Base-by-base conservation (phyloP, 1,140 invertebrate genomes). In the Ooceraea biroi region DNA sequence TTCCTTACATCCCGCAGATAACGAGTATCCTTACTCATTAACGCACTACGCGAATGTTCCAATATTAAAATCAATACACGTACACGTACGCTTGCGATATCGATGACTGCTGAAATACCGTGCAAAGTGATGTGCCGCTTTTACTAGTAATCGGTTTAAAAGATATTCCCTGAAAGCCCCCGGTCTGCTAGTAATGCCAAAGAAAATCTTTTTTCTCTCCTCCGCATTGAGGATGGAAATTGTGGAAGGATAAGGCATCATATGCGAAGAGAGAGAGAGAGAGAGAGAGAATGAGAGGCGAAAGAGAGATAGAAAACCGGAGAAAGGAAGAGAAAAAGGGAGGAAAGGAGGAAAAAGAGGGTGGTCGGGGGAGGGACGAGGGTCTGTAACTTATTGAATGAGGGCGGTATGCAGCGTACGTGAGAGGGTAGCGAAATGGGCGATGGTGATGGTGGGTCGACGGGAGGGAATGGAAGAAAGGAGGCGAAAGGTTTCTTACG, bases 401-500 rank as follows among this genome's bases (percentile, higher is more conserved):
- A 63, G 36, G n/a, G 30, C 76, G 48, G 46, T 69, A 72, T 46
- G 84, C 60, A 72, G 44, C 12, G 14, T 17, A 12, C 50, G 36
- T 41, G 30, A 76, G 25, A 84, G 57, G 66, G 46, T 71, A 72
- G 50, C 30, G 44, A 25, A 48, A 80, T 71, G 68, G 80, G 72
- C 46, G 44, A 30, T 36, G 71, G 50, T 17, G 50, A 44, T 63
- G 85, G 71, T 65, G 66, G 48, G 61, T 76, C 19, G 66, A 74
- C 11, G 68, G 57, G 82, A 50, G 82, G 66, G 84, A 63, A 63
- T 87, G 83, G 80, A 86, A 76, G 61, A 61, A 48, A 77, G 72
- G 80, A 63, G 74, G 77, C 83, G 25, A 61, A 58, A 55, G 65
- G 66, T 82, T 88, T 84, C 87, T 88, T 87, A 85, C 58, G 77